phyloP scores from a whole-genome alignment of 2,113 vertebrate genomes.

The Calypte anna region DNA sequence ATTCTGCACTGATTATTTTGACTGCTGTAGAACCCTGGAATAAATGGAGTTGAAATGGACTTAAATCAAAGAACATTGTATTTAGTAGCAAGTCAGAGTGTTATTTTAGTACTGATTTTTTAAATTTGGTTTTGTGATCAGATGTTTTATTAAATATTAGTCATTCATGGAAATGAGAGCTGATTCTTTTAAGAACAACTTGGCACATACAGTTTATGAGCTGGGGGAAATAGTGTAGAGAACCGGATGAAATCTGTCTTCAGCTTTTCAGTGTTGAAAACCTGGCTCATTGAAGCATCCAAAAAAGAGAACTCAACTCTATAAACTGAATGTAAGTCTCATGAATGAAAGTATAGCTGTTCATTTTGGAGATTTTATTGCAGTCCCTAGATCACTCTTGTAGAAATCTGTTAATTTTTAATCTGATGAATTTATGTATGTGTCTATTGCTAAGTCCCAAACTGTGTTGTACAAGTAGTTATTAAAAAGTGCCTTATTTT shows the following conservation, averaged over 20 bases:
- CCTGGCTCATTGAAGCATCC: not conserved
- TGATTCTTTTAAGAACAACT: constrained; percentile 19
- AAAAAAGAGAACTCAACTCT: not conserved
- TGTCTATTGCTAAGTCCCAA: not conserved
- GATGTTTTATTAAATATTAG: constrained; percentile 57
- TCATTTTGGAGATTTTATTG: not conserved
- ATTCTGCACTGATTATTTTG: constrained; percentile 67
- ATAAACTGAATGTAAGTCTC: not conserved
- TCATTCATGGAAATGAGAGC: not conserved
- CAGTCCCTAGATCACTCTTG: not conserved
- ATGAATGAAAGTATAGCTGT: not conserved
- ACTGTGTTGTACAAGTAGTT: not conserved
- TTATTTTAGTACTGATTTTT: constrained; percentile 18
- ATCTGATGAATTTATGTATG: not conserved
- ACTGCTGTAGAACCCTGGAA: constrained; percentile 57
- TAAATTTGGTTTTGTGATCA: constrained; percentile 30
- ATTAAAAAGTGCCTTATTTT: not conserved
- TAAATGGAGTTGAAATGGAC: constrained; percentile 56
- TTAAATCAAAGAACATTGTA: constrained; percentile 48
- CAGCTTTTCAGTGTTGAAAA: not conserved
- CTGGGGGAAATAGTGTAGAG: not conserved
- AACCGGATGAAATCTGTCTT: not conserved
- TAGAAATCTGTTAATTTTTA: constrained; percentile 3
- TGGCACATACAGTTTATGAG: not conserved
- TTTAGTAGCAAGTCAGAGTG: not conserved